Evolutionary conservation across 2,888 invertebrate species (phyloP).

Genomic region (Ochropleura leucogaster): DNA sequence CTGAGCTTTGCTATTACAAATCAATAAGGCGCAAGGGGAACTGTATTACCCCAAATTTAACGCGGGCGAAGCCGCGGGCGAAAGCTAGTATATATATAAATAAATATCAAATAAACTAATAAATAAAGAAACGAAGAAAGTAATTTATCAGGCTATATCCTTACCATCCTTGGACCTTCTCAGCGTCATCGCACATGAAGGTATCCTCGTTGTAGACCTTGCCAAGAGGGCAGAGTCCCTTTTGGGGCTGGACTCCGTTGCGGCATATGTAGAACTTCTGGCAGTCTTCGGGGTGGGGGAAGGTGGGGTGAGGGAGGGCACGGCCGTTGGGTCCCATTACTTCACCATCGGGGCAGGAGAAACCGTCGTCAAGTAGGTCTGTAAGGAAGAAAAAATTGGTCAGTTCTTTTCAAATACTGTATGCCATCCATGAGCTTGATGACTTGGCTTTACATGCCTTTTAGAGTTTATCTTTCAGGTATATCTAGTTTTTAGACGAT

Average conservation of each 20-base stretch:
- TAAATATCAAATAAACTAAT: no score
- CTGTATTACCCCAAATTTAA: no score
- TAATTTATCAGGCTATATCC: slow-evolving; percentile 26
- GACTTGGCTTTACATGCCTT: no score
- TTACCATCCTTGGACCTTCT: slow-evolving; percentile 95
- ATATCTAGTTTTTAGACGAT: no score
- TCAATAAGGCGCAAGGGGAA: no score
- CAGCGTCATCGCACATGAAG: slow-evolving; percentile 94
- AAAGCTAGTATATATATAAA: no score
- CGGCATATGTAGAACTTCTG: slow-evolving; percentile 96
- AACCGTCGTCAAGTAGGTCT: slow-evolving; percentile 94
- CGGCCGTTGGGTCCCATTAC: slow-evolving; percentile 92
- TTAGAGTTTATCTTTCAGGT: no score
- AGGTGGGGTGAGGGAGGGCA: slow-evolving; percentile 94
- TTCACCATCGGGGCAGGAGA: slow-evolving; percentile 93
- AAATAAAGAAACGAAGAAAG: no score
- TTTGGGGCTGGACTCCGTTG: slow-evolving; percentile 94
- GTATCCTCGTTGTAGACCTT: slow-evolving; percentile 95
- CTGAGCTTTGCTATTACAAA: no score
- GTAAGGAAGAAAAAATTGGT: slow-evolving; percentile 52
- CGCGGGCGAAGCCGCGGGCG: no score
- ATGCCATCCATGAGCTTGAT: no score
- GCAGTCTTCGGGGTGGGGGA: slow-evolving; percentile 95
- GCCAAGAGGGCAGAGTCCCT: slow-evolving; percentile 93
- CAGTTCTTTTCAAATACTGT: no score